Conservation (phyloP, 2,888 invertebrate genomes). For the Megaustenia siamemsis region DNA sequence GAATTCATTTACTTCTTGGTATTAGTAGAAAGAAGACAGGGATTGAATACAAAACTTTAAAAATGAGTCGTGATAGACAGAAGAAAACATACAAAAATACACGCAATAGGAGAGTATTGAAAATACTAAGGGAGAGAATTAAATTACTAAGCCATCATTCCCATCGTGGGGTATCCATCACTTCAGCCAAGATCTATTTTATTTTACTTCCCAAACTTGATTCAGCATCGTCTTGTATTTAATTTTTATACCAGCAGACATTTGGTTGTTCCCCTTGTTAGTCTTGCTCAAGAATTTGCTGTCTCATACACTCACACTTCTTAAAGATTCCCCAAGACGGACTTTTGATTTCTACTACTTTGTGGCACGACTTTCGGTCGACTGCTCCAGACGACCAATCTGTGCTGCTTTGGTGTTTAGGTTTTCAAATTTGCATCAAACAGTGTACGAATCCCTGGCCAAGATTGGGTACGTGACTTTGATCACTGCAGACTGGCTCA, state of each 20-base stretch:
- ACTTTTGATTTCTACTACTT: too few relatives aligned
- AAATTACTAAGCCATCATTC: conserved; percentile 19
- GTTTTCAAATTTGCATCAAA: not conserved
- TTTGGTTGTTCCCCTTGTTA: not conserved
- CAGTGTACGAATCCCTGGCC: not conserved
- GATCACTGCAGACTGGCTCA: not conserved
- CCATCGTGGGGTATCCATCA: not conserved
- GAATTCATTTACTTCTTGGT: too few relatives aligned
- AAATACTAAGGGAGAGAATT: not conserved
- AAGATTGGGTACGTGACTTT: conserved; percentile 10
- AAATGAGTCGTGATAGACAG: too few relatives aligned
- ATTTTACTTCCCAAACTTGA: not conserved
- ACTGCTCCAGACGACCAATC: not conserved
- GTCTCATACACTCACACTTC: too few relatives aligned
- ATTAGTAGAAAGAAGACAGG: too few relatives aligned
- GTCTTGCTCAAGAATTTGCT: conserved; percentile 5
- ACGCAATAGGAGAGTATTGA: too few relatives aligned
- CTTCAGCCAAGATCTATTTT: conserved; percentile 26
- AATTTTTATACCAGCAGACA: too few relatives aligned
- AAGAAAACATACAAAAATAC: too few relatives aligned
- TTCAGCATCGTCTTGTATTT: not conserved
- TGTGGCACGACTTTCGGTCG: too few relatives aligned
- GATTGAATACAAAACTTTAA: too few relatives aligned
- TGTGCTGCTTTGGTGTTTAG: not conserved
- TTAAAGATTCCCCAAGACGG: too few relatives aligned